Evolutionary conservation across 2,113 vertebrate species (phyloP).

Genomic region (Dasypus novemcinctus): DNA sequence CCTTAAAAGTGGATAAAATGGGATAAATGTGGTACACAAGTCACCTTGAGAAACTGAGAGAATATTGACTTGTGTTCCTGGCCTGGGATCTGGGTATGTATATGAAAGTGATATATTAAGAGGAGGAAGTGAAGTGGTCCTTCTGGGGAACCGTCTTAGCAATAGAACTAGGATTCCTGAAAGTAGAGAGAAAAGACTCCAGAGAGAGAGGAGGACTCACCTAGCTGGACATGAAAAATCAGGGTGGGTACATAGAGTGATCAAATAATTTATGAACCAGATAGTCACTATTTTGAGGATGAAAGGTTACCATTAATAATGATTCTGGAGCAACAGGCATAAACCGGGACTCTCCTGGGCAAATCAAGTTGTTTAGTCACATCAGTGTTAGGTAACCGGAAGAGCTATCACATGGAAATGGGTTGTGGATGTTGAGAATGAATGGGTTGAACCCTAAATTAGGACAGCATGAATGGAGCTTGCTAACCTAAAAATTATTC

Average conservation of each 20-base stretch:
- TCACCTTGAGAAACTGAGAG: background rate
- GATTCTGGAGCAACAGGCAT: background rate
- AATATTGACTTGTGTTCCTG: background rate
- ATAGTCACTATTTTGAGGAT: background rate
- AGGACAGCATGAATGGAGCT: background rate
- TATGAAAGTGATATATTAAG: background rate
- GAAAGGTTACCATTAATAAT: background rate
- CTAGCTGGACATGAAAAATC: background rate
- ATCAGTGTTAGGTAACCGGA: background rate
- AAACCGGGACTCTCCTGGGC: background rate
- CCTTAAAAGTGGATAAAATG: background rate
- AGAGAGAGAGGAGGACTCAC: background rate
- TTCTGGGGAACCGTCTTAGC: background rate
- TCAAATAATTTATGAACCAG: background rate
- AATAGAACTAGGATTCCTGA: background rate
- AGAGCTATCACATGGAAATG: background rate
- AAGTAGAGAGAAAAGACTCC: background rate
- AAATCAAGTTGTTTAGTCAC: constrained; percentile 3
- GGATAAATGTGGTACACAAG: background rate
- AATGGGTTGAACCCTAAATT: background rate
- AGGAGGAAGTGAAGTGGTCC: background rate
- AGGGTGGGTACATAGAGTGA: background rate
- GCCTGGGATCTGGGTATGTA: background rate
- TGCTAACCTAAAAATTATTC: background rate
- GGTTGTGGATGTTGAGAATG: background rate